Evolutionary conservation across 2,797 vertebrate species (phyloP), one percentile per base, ranked within the genome.

Genomic region (Channa striata): DNA sequence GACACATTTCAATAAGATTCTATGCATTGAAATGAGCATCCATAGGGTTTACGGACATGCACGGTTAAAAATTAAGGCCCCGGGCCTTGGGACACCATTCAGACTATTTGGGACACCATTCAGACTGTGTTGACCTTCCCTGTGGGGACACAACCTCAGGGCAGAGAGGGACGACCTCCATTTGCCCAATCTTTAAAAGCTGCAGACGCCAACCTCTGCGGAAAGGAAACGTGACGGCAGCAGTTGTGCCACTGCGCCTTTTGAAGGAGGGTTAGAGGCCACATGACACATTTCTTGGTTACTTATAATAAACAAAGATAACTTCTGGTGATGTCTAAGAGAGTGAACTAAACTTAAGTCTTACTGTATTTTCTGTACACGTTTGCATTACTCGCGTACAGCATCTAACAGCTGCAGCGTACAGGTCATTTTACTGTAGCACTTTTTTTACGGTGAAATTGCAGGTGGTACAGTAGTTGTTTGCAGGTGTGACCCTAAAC

Each of bases 401-500:
- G n/a, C 34, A 67, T 42, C 78, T 59, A 49, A 21, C 72, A 83
- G 49, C 69, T 82, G 81, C 47, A 12, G 7, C 34, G 10, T 13
- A 10, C 0, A n/a, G 7, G 60, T 12, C 11, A 8, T 30, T 0
- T 5, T 13, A 67, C 59, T 56, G 63, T 34, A 71, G 8, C 77
- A 79, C 10, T 82, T 84, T 30, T 2, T n/a, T n/a, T n/a, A n/a
- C n/a, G n/a, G 68, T 50, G 23, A 2, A 0, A 4, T 2, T 7
- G 11, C 82, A 89, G 75, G 33, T 85, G 79, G 21, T 59, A 30
- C 58, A 76, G 71, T 58, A 33, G 13, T 0, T 14, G 14, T 6
- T 2, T 49, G 53, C 87, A 88, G 71, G 17, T 82, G 76, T 79
- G 81, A 85, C 70, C 72, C 36, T 21, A 19, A n/a, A 20, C 1